Evolutionary conservation across 2,888 invertebrate species (phyloP), one percentile per base, ranked within the genome.

Genomic region (Strigamia crassipes): DNA sequence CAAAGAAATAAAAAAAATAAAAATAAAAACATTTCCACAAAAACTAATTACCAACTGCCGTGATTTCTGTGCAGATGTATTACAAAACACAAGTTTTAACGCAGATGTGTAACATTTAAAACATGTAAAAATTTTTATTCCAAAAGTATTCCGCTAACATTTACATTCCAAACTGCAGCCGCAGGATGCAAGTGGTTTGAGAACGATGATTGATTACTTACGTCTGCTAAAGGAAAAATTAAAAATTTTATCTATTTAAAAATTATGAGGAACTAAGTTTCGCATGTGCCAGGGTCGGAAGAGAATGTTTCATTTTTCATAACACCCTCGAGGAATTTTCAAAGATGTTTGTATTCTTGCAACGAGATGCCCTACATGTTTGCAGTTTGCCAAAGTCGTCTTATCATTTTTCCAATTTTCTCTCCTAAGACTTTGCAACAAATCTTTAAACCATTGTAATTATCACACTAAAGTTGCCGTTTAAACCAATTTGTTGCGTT

Each of bases 381-480:
- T 73, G 73, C 73, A 73, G 73, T 73, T 73, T 73, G 73, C 73
- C 73, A 73, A 38, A 38, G 73, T 73, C 31, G 73, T 73, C 73
- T 73, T 73, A 73, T 73, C 73, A n/a, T 5, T n/a, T 73, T 73
- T 73, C 73, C 31, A 12, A 27, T 27, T 27, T 27, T 27, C 27
- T 3, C 27, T 27, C 27, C 2, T 38, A 61, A 61, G 18, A 23
- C 18, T 18, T n/a, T 61, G 18, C 8, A 61, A 23, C 18, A 23
- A 18, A 9, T 61, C 12, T 23, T 23, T 18, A 61, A 61, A 61
- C n/a, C 21, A 18, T 12, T 61, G n/a, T 12, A 21, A 18, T 61
- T 61, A 23, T 23, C n/a, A 61, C n/a, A 2, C 46, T 13, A 46
- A 46, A 46, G 13, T 46, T 46, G n/a, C 12, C 42, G 34, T 38